These are phyloP conservation scores for Cecidostiba fungosa DNA, from an alignment of 2,888 invertebrate genomes.

Conservation along the genomic window DNA sequence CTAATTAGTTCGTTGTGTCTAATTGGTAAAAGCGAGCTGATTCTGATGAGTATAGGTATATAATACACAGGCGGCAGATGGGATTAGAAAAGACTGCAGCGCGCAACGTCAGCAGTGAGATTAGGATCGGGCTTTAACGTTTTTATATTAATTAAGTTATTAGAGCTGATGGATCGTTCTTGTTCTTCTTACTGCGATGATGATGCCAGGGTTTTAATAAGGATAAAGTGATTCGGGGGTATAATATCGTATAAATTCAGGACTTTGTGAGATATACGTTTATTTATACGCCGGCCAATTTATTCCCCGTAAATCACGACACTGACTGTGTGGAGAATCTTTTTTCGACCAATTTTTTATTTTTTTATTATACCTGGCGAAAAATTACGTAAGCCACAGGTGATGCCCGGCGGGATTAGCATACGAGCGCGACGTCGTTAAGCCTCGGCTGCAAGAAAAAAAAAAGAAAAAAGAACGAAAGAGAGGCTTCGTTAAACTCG, in stretches of 20 bases:
- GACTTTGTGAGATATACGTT: too few relatives aligned
- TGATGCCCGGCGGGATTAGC: background rate
- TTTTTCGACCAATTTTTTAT: background rate
- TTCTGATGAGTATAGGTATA: background rate
- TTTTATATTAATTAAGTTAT: background rate
- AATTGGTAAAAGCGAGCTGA: slow-evolving; percentile 32
- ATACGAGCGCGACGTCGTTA: slow-evolving; percentile 9
- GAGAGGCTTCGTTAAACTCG: slow-evolving; percentile 36
- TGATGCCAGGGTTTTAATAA: background rate
- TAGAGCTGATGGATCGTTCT: background rate
- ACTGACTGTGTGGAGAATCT: background rate
- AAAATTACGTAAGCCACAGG: slow-evolving; percentile 1
- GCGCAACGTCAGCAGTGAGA: background rate
- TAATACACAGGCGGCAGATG: background rate
- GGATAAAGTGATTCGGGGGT: background rate
- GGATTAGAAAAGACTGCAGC: background rate
- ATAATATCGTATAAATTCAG: background rate
- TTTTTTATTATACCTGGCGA: slow-evolving; percentile 10
- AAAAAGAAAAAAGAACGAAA: background rate
- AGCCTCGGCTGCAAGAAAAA: background rate
- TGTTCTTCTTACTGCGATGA: background rate
- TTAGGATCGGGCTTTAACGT: slow-evolving; percentile 1
- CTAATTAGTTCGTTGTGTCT: slow-evolving; percentile 37
- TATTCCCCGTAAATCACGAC: slow-evolving; percentile 10
- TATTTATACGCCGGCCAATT: slow-evolving; percentile 15